These are phyloP conservation scores for Dolichopus griseipennis DNA, from an alignment of 2,888 invertebrate genomes.

Conservation along the genomic window DNA sequence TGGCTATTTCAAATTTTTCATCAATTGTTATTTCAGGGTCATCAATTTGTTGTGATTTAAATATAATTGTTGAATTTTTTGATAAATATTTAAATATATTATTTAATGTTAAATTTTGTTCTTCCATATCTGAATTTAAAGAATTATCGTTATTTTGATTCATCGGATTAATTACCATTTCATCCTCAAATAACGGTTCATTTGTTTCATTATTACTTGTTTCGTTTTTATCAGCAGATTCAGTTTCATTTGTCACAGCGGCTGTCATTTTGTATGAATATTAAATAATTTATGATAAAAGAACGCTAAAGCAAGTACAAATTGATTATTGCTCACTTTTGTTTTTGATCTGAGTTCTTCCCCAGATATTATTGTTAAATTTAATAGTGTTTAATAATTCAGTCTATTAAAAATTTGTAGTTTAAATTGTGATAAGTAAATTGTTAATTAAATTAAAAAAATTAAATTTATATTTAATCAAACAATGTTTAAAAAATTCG, in stretches of 20 bases:
- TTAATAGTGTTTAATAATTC: too few relatives aligned
- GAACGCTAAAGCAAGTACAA: too few relatives aligned
- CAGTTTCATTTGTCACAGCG: slow-evolving; percentile 13
- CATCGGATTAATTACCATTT: slow-evolving; percentile 15
- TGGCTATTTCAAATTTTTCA: slow-evolving; percentile 64
- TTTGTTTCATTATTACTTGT: slow-evolving; percentile 26
- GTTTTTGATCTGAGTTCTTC: too few relatives aligned
- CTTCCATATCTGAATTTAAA: background rate
- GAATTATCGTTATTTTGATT: background rate
- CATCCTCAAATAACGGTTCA: slow-evolving; percentile 14
- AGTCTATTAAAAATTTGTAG: too few relatives aligned
- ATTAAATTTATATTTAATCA: too few relatives aligned
- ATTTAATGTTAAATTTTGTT: slow-evolving; percentile 15
- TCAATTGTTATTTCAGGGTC: slow-evolving; percentile 61
- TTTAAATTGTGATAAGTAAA: too few relatives aligned
- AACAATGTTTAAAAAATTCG: background rate
- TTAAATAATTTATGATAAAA: too few relatives aligned
- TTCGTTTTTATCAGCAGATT: slow-evolving; percentile 15
- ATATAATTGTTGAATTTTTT: slow-evolving; percentile 43
- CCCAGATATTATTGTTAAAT: too few relatives aligned
- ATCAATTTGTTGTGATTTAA: slow-evolving; percentile 74
- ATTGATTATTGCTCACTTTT: too few relatives aligned
- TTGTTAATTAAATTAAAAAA: too few relatives aligned
- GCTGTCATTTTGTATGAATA: slow-evolving; percentile 19
- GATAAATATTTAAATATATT: slow-evolving; percentile 32